Base-by-base conservation (phyloP, 1,140 invertebrate species). In the Monochamus saltuarius region DNA sequence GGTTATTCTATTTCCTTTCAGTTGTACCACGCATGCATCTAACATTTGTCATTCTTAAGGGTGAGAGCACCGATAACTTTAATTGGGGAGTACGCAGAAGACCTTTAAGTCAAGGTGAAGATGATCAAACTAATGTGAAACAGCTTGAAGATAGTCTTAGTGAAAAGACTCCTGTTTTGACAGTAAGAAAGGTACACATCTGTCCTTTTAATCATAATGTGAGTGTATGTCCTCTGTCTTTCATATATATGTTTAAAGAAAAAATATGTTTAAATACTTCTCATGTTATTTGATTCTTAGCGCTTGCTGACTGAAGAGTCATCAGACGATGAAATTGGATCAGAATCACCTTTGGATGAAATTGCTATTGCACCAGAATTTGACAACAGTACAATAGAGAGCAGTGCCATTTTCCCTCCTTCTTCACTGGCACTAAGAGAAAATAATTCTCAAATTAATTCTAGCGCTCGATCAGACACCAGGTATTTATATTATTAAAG, bases 31-130 rank as follows among this genome's bases (percentile, higher is more conserved):
- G 4, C 11, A 8, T 42, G n/a, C n/a, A 11, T 13, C 22, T 17
- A 46, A 17, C 4, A 55, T 13, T 39, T 42, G 37, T 34, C 9
- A 45, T 61, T 49, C 55, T 67, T 38, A 61, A 90, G 86, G 95
- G 95, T 57, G 95, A 97, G 74, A 93, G 91, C 64, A 93, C 94
- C 2, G 94, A 97, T 76, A 97, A 97, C 76, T 98, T 98, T 76
- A 97, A 97, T 73, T 98, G 95, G 95, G 93, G 96, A 52, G 93
- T 97, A 2, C 83, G 93, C 7, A 82, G 92, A 4, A 84, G 90
- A 54, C 91, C 92, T 45, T 80, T 94, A 1, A 91, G 91, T 65
- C 92, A 94, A 74, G 89, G 86, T 60, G 85, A 88, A 67, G 79
- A 83, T 65, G 75, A 81, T 66, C 72, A 82, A 71, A 68, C 80